phyloP scores from a whole-genome alignment of 2,888 invertebrate genomes.

The Hydropsyche betteni region DNA sequence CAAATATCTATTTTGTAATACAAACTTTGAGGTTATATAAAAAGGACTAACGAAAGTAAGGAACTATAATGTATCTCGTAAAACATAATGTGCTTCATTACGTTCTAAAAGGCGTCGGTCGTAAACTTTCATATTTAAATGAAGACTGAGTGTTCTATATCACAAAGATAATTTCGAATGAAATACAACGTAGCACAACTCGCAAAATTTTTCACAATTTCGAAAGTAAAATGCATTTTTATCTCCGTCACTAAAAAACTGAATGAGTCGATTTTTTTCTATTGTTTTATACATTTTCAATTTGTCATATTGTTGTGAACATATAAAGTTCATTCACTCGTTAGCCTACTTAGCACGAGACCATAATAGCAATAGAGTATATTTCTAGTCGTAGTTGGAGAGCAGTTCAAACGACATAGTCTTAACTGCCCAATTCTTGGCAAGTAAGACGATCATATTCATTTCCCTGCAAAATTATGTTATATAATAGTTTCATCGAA shows the following conservation, averaged over 20 bases:
- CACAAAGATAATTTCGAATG: background rate
- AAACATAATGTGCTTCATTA: background rate
- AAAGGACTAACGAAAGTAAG: background rate
- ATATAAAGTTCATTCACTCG: constrained; percentile 14
- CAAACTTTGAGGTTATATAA: no score
- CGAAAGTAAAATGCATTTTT: no score
- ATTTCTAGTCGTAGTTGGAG: constrained; percentile 15
- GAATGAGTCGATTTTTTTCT: background rate
- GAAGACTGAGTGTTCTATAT: background rate
- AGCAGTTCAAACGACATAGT: constrained; percentile 17
- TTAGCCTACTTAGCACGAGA: constrained; percentile 13
- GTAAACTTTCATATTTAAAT: constrained; percentile 13
- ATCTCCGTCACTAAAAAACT: no score
- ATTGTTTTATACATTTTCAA: background rate
- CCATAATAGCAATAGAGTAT: constrained; percentile 10
- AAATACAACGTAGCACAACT: no score
- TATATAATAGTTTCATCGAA: no score
- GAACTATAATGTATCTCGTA: background rate
- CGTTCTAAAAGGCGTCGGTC: background rate
- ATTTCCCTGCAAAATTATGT: constrained; percentile 8
- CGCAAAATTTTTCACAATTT: no score
- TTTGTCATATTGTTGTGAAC: background rate
- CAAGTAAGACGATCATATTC: background rate
- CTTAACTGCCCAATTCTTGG: background rate
- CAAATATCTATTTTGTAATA: no score